Evolutionary conservation across 2,797 vertebrate genomes (phyloP).

Genomic region (Chromis chromis): DNA sequence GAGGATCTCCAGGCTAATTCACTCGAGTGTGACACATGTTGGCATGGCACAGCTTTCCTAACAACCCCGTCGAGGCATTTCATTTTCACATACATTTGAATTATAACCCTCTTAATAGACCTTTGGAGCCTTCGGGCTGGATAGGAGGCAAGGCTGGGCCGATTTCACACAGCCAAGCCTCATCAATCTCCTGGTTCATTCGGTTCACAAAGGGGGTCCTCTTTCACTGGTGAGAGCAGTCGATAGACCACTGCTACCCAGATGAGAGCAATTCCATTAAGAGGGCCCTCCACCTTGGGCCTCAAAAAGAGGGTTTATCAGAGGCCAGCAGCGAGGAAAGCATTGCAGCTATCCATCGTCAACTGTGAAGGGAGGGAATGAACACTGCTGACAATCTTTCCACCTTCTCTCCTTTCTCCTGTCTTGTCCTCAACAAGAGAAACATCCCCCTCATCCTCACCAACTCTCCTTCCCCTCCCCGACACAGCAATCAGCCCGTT

Average conservation of each 20-base stretch:
- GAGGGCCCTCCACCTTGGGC: constrained; percentile 56
- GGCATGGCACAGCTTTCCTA: constrained; percentile 55
- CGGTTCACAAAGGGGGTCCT: constrained; percentile 72
- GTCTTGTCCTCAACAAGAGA: constrained; percentile 32
- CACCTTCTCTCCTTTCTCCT: constrained; percentile 36
- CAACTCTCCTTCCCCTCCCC: constrained; percentile 7
- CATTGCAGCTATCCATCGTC: constrained; percentile 63
- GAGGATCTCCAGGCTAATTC: constrained; percentile 62
- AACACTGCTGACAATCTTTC: constrained; percentile 41
- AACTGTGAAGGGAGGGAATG: constrained; percentile 33
- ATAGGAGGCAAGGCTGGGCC: constrained; percentile 48
- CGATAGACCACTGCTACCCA: constrained; percentile 67
- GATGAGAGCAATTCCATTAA: constrained; percentile 81
- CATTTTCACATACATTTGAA: constrained; percentile 74
- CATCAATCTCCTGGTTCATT: constrained; percentile 82
- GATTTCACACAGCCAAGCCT: constrained; percentile 59
- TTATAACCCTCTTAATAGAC: constrained; percentile 57
- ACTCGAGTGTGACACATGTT: constrained; percentile 66
- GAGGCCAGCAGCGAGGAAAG: constrained; percentile 45
- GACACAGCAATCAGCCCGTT: constrained; percentile 14
- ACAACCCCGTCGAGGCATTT: constrained; percentile 57
- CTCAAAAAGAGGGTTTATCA: constrained; percentile 70
- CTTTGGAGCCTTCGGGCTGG: constrained; percentile 52
- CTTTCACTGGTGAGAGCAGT: constrained; percentile 72
- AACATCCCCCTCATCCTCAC: not conserved